Conservation (phyloP, 2,888 invertebrate species). For the Ichneumon xanthorius region DNA sequence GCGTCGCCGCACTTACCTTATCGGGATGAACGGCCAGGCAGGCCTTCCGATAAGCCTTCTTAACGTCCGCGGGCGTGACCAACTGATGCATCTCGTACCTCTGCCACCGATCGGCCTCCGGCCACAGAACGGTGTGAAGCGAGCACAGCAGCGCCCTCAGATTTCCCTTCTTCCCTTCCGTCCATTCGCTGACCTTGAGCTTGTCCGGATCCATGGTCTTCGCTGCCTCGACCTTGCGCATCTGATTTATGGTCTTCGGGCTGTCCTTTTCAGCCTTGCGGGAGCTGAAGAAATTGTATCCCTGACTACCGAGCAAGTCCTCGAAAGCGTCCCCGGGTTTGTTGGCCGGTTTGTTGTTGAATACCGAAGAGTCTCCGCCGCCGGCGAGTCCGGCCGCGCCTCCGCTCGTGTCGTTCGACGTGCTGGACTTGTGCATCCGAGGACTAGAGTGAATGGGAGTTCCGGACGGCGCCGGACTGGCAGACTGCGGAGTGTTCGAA, state of each 20-base stretch:
- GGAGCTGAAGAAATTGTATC: constrained; percentile 90
- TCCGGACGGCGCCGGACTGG: constrained; percentile 82
- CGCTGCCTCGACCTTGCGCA: constrained; percentile 94
- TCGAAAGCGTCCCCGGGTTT: constrained; percentile 92
- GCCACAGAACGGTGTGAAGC: constrained; percentile 96
- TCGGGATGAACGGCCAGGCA: constrained; percentile 99
- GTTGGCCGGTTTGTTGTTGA: constrained; percentile 72
- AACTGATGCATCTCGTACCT: constrained; percentile 98
- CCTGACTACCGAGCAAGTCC: constrained; percentile 95
- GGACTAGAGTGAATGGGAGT: constrained; percentile 85
- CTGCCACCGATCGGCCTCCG: constrained; percentile 95
- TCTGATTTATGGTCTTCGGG: constrained; percentile 95
- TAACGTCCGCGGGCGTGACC: constrained; percentile 96
- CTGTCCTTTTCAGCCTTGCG: constrained; percentile 89
- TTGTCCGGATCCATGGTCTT: constrained; percentile 97
- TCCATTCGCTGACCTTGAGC: constrained; percentile 93
- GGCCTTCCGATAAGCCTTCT: constrained; percentile 97
- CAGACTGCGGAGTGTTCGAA: constrained; percentile 82
- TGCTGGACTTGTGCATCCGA: constrained; percentile 79
- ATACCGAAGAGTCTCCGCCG: constrained; percentile 73
- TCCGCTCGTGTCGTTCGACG: constrained; percentile 69
- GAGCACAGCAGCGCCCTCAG: constrained; percentile 98
- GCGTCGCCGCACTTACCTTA: constrained; percentile 89
- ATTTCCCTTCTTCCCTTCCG: constrained; percentile 98
- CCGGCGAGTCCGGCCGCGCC: constrained; percentile 23